phyloP scores from a whole-genome alignment of 2,113 vertebrate species.

The Microcebus tavaratra region DNA sequence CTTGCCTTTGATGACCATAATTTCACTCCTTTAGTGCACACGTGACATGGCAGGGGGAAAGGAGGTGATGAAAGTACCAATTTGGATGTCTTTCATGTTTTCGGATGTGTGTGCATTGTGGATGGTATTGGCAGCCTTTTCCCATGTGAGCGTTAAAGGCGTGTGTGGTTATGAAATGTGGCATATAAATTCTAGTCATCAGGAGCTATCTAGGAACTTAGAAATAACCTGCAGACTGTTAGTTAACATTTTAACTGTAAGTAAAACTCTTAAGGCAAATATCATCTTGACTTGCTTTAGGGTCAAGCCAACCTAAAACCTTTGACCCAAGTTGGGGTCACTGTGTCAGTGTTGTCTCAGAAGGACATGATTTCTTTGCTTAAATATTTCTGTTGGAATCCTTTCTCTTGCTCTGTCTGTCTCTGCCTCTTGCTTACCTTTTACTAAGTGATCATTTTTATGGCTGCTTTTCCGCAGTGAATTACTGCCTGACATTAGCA shows the following conservation, averaged over 20 bases:
- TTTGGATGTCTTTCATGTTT: constrained; percentile 62
- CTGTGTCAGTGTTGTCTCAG: not conserved
- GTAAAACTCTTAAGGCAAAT: not conserved
- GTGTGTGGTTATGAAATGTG: not conserved
- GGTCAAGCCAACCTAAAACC: not conserved
- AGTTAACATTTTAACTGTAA: not conserved
- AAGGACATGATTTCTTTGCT: not conserved
- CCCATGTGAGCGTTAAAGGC: not conserved
- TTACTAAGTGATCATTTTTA: constrained; percentile 40
- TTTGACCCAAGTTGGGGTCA: not conserved
- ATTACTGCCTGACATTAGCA: constrained; percentile 35
- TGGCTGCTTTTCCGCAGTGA: constrained; percentile 21
- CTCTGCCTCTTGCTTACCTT: not conserved
- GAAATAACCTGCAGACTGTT: not conserved
- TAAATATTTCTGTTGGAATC: not conserved
- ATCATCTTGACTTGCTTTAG: not conserved
- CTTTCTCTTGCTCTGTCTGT: not conserved
- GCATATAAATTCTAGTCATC: not conserved
- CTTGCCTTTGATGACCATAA: constrained; percentile 44
- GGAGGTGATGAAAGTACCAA: constrained; percentile 54
- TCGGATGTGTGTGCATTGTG: not conserved
- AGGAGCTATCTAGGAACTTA: not conserved
- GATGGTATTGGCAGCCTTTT: not conserved
- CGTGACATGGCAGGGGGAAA: constrained; percentile 40
- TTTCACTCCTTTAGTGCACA: constrained; percentile 33